Base-by-base conservation (phyloP, 2,888 invertebrate species). In the Syrphus vitripennis region DNA sequence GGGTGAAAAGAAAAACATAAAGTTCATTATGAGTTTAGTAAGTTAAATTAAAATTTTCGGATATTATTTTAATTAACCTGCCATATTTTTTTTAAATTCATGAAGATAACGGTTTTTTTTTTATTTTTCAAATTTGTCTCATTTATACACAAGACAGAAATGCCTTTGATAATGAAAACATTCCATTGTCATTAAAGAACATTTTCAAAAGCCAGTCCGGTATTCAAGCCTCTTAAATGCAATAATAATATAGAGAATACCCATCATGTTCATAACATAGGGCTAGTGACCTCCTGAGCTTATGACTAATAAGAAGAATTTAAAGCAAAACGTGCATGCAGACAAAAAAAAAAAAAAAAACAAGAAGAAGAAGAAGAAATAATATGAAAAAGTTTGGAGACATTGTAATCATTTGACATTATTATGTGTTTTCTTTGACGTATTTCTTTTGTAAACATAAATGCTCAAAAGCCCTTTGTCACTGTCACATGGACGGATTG, bases 141-240 rank as follows among this genome's bases (percentile, higher is more conserved):
- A 1, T 50, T 50, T n/a, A n/a, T n/a, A n/a, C n/a, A 7, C n/a
- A 24, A n/a, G 3, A 50, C 1, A 1, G 14, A 42, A 0, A 2
- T 24, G 1, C 34, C 21, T 61, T 21, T 61, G 61, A 61, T 61
- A 63, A 63, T 63, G 63, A 63, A 63, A 63, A 42, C 16, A 63
- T 26, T 40, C 42, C 42, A 63, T 26, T 63, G 42, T 26, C 24
- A 42, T 5, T n/a, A 3, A 21, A n/a, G 21, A 0, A 6, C 9
- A 61, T n/a, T 4, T 63, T 63, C 16, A 10, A 63, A 19, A 5
- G 6, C 45, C 1, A 37, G 24, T 40, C n/a, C 24, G 14, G 4
- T n/a, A 37, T 3, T 21, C 7, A 40, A 61, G 61, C 40, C 42
- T 42, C 24, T 42, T 40, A 16, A 42, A 42, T 63, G 40, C 26